Conservation (phyloP, 2,888 invertebrate species). For the Athetis lepigone region DNA sequence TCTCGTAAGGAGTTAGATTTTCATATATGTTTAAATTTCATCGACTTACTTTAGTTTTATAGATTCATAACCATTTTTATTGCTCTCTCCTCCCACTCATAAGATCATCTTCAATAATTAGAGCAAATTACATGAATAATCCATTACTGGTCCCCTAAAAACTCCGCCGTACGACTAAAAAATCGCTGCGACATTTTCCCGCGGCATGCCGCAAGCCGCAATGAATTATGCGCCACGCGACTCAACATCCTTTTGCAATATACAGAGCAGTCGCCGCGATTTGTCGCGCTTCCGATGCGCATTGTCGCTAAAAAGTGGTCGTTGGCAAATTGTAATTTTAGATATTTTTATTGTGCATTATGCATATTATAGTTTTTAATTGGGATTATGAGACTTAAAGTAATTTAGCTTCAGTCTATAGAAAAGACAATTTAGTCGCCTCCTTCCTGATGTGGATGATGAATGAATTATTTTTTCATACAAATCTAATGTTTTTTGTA, state of each 20-base stretch:
- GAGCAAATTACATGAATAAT: conserved; percentile 64
- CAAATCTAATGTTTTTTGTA: too few species aligned
- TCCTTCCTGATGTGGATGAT: too few species aligned
- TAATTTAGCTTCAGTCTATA: too few species aligned
- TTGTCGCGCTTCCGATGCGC: conserved; percentile 80
- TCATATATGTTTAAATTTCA: background rate
- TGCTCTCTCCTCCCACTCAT: conserved; percentile 10
- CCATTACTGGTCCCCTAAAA: conserved; percentile 64
- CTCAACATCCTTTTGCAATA: conserved; percentile 86
- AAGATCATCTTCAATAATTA: conserved; percentile 55
- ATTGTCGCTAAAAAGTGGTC: conserved; percentile 65
- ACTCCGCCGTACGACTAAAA: conserved; percentile 40
- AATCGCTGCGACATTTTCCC: conserved; percentile 58
- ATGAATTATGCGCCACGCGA: conserved; percentile 79
- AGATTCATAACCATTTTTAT: conserved; percentile 17
- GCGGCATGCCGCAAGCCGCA: conserved; percentile 64
- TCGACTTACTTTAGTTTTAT: too few species aligned
- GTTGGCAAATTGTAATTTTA: conserved; percentile 66
- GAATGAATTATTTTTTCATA: too few species aligned
- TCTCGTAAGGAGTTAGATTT: too few species aligned
- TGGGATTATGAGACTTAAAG: background rate
- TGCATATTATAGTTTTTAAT: conserved; percentile 18
- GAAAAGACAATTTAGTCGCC: too few species aligned
- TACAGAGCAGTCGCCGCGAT: conserved; percentile 79
- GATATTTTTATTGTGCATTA: conserved; percentile 29